Evolutionary conservation across 37 sponge, comb jelly and placozoan species (phyloP), one percentile per base, ranked within the genome.

Genomic region (Trichoplax adhaerens): DNA sequence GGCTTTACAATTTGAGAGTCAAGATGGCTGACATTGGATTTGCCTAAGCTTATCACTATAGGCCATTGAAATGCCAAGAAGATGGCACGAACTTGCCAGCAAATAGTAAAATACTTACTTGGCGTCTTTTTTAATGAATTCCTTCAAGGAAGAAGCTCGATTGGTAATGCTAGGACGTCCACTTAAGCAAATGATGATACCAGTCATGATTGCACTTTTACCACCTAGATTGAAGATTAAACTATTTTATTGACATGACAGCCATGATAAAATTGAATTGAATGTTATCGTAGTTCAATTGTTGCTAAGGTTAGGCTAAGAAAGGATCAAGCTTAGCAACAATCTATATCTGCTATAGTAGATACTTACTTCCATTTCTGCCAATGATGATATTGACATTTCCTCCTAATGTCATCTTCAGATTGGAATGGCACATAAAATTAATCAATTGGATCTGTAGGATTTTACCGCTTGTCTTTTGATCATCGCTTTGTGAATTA

Each of bases 171-270:
- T 55, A 48, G 94, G 88, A 68, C 85, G 83, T 1, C 99, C 94
- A 8, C 99, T 93, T 51, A 98, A 82, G 2, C 85, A 90, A 52
- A 93, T 86, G 51, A 93, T 80, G 49, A 93, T 81, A 54, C 82
- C 99, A 10, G 85, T 87, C 99, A 98, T 84, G 50, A 98, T 92
- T 57, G 99, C 99, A 81, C 87, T 86, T 68, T 98, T 98, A 7
- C 99, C 99, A 84, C 96, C 96, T 95, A 67, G 1, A 7, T 47
- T 52, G 52, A 2, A 29, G 29, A 29, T 29, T 29, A 29, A 29
- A 29, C 29, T 29, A 29, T 29, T 29, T 29, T 29, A 29, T 29
- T 29, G 29, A 29, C 29, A 29, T 29, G 29, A 29, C 29, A 29
- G 29, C 29, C 29, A 29, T 29, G 29, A 29, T 29, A 29, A 29